These are phyloP conservation scores for Harpegnathos saltator DNA, from an alignment of 1,140 invertebrate genomes.

Conservation along the genomic window DNA sequence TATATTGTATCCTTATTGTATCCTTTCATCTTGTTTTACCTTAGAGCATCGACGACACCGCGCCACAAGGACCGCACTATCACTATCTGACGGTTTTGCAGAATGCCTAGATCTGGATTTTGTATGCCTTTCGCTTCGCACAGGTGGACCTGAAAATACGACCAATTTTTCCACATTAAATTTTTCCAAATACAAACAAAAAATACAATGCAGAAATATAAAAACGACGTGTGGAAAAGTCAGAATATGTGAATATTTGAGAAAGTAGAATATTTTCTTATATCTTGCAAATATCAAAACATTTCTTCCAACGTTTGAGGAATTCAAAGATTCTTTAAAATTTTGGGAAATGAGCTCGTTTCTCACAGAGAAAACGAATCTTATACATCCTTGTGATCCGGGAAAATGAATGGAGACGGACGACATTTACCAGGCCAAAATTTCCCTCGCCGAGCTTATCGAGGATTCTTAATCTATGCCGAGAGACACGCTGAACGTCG, in stretches of 20 bases:
- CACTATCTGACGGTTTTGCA: slow-evolving; percentile 89
- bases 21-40: slow-evolving; percentile 82
- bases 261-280: background rate
- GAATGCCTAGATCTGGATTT: slow-evolving; percentile 87
- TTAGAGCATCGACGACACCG: slow-evolving; percentile 89
- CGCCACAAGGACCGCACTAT: slow-evolving; percentile 91
- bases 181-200: background rate
- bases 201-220: background rate
- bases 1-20: slow-evolving; percentile 16
- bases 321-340: too few relatives aligned
- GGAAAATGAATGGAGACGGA: background rate
- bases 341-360: too few relatives aligned
- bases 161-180: background rate
- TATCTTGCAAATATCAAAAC: background rate
- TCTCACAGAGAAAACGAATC: background rate
- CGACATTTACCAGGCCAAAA: slow-evolving; percentile 92
- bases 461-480: slow-evolving; percentile 93
- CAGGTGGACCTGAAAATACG: slow-evolving; percentile 88
- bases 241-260: background rate
- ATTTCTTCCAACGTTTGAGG: background rate
- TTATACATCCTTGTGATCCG: background rate
- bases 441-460: slow-evolving; percentile 95
- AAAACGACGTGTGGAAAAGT: slow-evolving; percentile 20
- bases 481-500: slow-evolving; percentile 87
- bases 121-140: slow-evolving; percentile 90